These are phyloP conservation scores for Mechanitis messenoides DNA, from an alignment of 2,888 invertebrate species.

Conservation along the genomic window DNA sequence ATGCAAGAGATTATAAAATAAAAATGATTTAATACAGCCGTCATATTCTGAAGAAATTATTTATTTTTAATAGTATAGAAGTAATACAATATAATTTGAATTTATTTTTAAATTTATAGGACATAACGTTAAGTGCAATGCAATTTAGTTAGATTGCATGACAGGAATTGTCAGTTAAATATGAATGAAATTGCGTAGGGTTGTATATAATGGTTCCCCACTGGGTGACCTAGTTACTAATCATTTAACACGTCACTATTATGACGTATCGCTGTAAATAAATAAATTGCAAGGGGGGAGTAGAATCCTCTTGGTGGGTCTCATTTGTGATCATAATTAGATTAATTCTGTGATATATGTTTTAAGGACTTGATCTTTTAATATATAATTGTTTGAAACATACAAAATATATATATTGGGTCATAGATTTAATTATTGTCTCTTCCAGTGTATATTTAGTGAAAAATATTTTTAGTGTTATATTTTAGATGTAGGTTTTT, in stretches of 20 bases:
- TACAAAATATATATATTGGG: background rate
- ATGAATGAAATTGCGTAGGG: slow-evolving; percentile 16
- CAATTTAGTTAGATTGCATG: too few relatives aligned
- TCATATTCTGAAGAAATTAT: background rate
- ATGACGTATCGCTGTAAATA: slow-evolving; percentile 34
- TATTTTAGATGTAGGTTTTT: too few relatives aligned
- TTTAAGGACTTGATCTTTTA: too few relatives aligned
- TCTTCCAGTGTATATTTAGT: background rate
- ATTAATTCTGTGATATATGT: background rate
- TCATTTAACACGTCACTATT: slow-evolving; percentile 36
- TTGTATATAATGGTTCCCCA: slow-evolving; percentile 25
- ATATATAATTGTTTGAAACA: too few relatives aligned
- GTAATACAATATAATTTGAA: too few relatives aligned
- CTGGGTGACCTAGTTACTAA: slow-evolving; percentile 36
- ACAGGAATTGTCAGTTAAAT: slow-evolving; percentile 3
- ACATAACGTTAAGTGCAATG: too few relatives aligned
- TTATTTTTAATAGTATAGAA: background rate
- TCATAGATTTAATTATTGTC: background rate
- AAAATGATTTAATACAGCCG: background rate
- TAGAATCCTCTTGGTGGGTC: background rate
- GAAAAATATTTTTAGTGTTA: too few relatives aligned
- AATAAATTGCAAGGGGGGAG: slow-evolving; percentile 29
- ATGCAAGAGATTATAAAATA: background rate
- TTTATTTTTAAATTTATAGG: too few relatives aligned
- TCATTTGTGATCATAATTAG: background rate